Percentiles rank a stretch among this genome's conserved stretches.
These are phyloP conservation scores for Tenebrio molitor DNA, from an alignment of 1,140 invertebrate genomes.

Conservation along the genomic window DNA sequence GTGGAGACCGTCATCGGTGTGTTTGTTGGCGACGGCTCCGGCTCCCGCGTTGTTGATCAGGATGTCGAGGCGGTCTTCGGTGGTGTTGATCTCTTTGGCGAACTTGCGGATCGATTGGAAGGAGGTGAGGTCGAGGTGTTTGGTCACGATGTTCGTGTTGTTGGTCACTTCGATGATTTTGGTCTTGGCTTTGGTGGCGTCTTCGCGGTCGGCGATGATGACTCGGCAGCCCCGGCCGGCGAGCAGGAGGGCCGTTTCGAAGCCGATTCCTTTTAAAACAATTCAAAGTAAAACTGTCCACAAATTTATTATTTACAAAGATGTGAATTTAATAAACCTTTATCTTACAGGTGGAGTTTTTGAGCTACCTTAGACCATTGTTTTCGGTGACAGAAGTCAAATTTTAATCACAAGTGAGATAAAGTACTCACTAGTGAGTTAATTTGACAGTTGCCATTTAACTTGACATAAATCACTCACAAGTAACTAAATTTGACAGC, in stretches of 20 bases:
- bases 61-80: slow-evolving; percentile 69
- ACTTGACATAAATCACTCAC: too few species aligned
- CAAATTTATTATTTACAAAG: too few species aligned
- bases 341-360: too few species aligned
- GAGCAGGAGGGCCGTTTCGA: slow-evolving; percentile 60
- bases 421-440: too few species aligned
- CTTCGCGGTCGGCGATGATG: slow-evolving; percentile 60
- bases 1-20: slow-evolving; percentile 76
- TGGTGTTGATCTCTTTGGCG: slow-evolving; percentile 66
- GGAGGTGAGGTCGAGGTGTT: slow-evolving; percentile 66
- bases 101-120: slow-evolving; percentile 69
- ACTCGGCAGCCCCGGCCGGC: slow-evolving; percentile 61
- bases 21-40: slow-evolving; percentile 63
- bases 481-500: too few species aligned
- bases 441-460: too few species aligned
- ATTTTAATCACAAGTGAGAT: too few species aligned
- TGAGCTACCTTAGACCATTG: too few species aligned
- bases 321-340: too few species aligned
- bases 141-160: slow-evolving; percentile 64
- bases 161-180: slow-evolving; percentile 61
- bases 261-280: slow-evolving; percentile 64
- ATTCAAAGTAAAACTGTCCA: too few species aligned
- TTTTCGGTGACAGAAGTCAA: too few species aligned
- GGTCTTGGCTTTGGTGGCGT: slow-evolving; percentile 65
- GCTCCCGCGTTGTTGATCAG: slow-evolving; percentile 80